Evolutionary conservation across 2,888 invertebrate species (phyloP).

Genomic region (Rhorus exstirpatorius): DNA sequence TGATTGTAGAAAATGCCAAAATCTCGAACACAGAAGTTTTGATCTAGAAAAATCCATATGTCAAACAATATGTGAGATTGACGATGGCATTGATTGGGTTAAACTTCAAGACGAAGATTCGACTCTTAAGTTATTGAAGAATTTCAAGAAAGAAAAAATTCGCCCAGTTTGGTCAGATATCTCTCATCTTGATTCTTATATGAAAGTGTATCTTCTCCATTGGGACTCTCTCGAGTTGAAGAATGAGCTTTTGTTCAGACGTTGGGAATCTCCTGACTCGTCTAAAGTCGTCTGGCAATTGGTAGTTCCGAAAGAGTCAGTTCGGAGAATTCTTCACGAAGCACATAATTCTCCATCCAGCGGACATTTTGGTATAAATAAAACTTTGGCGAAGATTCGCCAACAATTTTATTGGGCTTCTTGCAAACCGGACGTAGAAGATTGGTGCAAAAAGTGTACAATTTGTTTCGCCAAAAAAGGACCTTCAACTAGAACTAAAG

Average conservation of each 20-base stretch:
- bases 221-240: slow-evolving; percentile 68
- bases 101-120: slow-evolving; percentile 1
- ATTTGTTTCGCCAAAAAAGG: slow-evolving; percentile 73
- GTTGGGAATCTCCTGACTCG: slow-evolving; percentile 59
- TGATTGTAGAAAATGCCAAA: slow-evolving; percentile 45
- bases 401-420: no score
- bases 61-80: neutral
- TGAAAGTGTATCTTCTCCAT: slow-evolving; percentile 67
- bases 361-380: no score
- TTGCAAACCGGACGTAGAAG: no score
- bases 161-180: slow-evolving; percentile 53
- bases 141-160: slow-evolving; percentile 16
- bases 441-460: no score
- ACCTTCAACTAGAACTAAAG: slow-evolving; percentile 45
- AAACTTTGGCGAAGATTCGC: no score
- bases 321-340: slow-evolving; percentile 21
- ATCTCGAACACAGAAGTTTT: slow-evolving; percentile 20
- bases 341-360: slow-evolving; percentile 70
- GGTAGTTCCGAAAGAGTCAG: slow-evolving; percentile 47
- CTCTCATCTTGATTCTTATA: slow-evolving; percentile 4
- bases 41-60: neutral
- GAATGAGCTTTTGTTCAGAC: slow-evolving; percentile 53
- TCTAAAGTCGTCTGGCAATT: slow-evolving; percentile 46
- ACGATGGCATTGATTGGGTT: neutral
- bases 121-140: neutral